phyloP scores from a whole-genome alignment of 2,888 invertebrate species.

The Tetragnatha montana region DNA sequence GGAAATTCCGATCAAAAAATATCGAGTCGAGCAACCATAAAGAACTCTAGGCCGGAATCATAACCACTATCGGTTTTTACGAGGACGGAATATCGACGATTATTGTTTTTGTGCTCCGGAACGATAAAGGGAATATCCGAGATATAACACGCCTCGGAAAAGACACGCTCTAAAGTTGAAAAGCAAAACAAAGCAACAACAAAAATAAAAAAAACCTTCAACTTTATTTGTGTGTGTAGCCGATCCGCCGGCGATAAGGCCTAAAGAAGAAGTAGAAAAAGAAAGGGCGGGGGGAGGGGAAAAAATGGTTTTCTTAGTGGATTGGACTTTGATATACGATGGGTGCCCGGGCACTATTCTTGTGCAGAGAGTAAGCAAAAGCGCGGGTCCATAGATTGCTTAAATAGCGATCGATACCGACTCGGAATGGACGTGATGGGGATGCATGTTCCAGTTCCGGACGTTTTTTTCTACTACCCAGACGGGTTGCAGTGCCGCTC shows the following conservation, averaged over 20 bases:
- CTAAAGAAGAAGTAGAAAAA: constrained; percentile 19
- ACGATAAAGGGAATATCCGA: constrained; percentile 53
- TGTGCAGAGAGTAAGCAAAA: constrained; percentile 42
- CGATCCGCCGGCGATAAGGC: constrained; percentile 49
- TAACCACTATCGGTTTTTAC: constrained; percentile 62
- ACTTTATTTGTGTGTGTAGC: constrained; percentile 57
- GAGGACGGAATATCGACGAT: constrained; percentile 53
- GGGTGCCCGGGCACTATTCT: background rate
- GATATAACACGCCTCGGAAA: too few species aligned
- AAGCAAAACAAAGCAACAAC: constrained; percentile 18
- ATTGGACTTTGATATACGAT: constrained; percentile 59
- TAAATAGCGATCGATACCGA: constrained; percentile 54
- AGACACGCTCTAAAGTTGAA: too few species aligned
- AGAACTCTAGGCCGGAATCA: constrained; percentile 56
- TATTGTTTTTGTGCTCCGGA: constrained; percentile 57
- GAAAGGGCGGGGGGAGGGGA: background rate
- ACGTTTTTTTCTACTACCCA: constrained; percentile 15
- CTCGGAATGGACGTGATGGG: constrained; percentile 55
- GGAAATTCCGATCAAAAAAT: constrained; percentile 62
- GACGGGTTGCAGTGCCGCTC: background rate
- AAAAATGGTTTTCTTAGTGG: constrained; percentile 54
- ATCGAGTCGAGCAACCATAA: constrained; percentile 61
- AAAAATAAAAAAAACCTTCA: constrained; percentile 27
- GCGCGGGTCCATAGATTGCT: constrained; percentile 51
- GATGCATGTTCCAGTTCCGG: constrained; percentile 10